Base-by-base conservation (phyloP, 2,888 invertebrate species). In the Diarsia dahlii region DNA sequence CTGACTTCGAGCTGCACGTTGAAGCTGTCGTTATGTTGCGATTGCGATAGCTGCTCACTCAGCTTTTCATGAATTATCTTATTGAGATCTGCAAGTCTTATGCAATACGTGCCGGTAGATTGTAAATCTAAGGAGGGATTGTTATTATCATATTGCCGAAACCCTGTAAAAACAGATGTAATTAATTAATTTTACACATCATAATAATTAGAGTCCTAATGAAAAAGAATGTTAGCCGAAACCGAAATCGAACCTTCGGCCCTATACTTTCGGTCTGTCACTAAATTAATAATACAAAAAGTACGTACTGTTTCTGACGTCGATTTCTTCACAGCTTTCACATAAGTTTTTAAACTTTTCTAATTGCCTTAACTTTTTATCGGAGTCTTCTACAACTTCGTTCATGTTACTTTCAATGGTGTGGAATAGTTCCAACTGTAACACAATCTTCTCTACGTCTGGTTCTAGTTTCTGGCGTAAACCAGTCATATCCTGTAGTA, bases 401-500 rank as follows among this genome's bases (percentile, higher is more conserved):
- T 82, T 54, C 66, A 84, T 88, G 45, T 75, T 34, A n/a, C 82
- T 54, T 76, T 84, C 70, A 5, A 87, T 23, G 18, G 23, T 9
- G 10, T 84, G 58, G 50, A 87, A 82, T 58, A 88, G 73, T 18
- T 87, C 66, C 15, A 92, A 66, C 45, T 80, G 60, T 3, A 23
- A 15, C 8, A 62, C 77, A 45, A 88, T 71, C 48, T 79, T 72
- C n/a, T 81, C 63, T 4, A 90, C 81, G 2, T 71, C 34, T 12
- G 88, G 89, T 65, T 88, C 84, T 60, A 93, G 79, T 28, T 71
- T 58, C 8, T 78, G 56, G 9, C 88, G 88, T 0, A 74, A 75
- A 9, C 52, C n/a, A 6, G 70, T 74, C n/a, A 93, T 80, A 60
- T 89, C 87, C n/a, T 89, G 69, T 39, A 94, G 58, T 45, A 92